Percentiles rank a stretch among this genome's conserved stretches.
These are phyloP conservation scores for Acanthosepion pharaonis DNA, from an alignment of 2,888 invertebrate species.

Conservation along the genomic window DNA sequence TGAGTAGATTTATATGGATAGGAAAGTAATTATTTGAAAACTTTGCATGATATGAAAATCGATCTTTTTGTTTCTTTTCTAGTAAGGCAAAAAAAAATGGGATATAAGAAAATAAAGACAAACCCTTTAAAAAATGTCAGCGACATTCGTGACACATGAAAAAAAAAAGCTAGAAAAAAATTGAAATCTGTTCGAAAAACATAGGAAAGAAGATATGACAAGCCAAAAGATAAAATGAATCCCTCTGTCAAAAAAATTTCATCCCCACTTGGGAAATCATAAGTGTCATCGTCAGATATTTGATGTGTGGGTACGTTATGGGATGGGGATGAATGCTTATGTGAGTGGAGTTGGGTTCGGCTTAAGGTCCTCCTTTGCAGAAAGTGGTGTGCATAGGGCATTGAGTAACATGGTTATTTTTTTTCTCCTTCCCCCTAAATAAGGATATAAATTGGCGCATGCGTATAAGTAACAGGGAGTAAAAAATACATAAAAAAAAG, in stretches of 20 bases:
- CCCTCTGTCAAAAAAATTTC: not conserved
- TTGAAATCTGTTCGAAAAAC: not conserved
- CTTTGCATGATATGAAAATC: too few species aligned
- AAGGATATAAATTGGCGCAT: not conserved
- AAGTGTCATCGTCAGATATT: not conserved
- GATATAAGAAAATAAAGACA: not conserved
- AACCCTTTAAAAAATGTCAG: not conserved
- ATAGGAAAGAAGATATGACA: not conserved
- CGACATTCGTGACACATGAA: not conserved
- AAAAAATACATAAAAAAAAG: not conserved
- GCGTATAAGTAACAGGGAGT: not conserved
- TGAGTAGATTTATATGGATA: too few species aligned
- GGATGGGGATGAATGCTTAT: not conserved
- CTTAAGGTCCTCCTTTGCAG: not conserved
- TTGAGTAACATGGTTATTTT: not conserved
- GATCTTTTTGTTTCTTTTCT: too few species aligned
- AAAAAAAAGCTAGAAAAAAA: too few species aligned
- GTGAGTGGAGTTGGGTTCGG: not conserved
- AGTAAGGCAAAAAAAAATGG: not conserved
- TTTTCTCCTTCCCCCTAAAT: not conserved
- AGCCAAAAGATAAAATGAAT: not conserved
- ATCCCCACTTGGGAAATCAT: constrained; percentile 21
- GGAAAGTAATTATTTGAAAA: too few species aligned
- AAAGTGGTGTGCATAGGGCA: not conserved
- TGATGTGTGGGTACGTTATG: not conserved